These are phyloP conservation scores for Cyrtorhinus lividipennis DNA, from an alignment of 1,140 invertebrate genomes.

Conservation along the genomic window DNA sequence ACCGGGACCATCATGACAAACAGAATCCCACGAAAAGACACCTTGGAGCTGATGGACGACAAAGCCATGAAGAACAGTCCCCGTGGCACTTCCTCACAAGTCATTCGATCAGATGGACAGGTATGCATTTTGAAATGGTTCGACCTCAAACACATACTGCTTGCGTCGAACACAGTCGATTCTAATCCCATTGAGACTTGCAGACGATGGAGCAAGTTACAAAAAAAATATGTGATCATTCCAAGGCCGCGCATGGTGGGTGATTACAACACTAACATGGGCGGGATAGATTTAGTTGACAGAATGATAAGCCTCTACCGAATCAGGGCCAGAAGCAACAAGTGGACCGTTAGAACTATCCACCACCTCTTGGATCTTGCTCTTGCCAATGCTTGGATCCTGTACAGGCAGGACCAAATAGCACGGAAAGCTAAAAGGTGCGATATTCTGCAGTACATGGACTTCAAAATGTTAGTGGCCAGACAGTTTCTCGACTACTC, in stretches of 20 bases:
- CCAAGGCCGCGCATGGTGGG: constrained; percentile 24
- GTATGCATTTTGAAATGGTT: too few relatives aligned
- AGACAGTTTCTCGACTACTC: not conserved
- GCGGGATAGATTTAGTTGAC: constrained; percentile 29
- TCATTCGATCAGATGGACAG: too few relatives aligned
- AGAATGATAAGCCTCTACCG: constrained; percentile 24
- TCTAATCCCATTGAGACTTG: too few relatives aligned
- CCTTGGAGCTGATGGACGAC: not conserved
- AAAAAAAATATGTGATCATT: constrained; percentile 25
- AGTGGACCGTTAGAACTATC: constrained; percentile 27
- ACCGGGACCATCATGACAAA: constrained; percentile 19
- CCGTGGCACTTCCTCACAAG: not conserved
- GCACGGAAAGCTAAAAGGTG: not conserved
- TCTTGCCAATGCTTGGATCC: constrained; percentile 28
- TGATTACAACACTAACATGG: constrained; percentile 28
- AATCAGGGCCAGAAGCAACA: constrained; percentile 26
- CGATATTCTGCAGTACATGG: not conserved
- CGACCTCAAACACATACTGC: too few relatives aligned
- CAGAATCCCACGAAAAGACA: constrained; percentile 5
- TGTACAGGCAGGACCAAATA: not conserved
- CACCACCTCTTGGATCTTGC: constrained; percentile 26
- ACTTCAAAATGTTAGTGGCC: not conserved
- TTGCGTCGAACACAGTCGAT: too few relatives aligned
- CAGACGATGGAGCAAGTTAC: constrained; percentile 27
- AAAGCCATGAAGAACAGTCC: not conserved